A percentile compares a stretch with the other conserved stretches of the same genome.
Conservation (phyloP, 2,888 invertebrate genomes). For the Amphiduros pacificus region DNA sequence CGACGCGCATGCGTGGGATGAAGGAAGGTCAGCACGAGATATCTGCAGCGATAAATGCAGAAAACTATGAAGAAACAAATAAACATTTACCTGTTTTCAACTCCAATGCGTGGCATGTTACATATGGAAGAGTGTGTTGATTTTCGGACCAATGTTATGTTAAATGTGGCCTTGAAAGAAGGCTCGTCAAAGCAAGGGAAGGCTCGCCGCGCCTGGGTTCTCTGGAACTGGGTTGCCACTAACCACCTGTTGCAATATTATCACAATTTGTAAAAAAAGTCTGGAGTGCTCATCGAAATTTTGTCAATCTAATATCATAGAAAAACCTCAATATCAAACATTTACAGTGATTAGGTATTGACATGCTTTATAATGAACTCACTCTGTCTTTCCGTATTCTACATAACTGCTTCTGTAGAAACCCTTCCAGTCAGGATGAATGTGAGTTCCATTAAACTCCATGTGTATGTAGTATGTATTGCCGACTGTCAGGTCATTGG, state of each 20-base stretch:
- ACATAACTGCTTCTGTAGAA: constrained; percentile 7
- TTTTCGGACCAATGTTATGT: constrained; percentile 6
- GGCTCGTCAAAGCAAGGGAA: constrained; percentile 19
- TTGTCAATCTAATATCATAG: too few species aligned
- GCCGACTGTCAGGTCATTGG: not conserved
- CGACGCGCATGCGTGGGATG: constrained; percentile 5
- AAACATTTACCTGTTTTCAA: not conserved
- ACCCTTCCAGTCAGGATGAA: constrained; percentile 4
- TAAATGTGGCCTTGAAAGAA: constrained; percentile 10
- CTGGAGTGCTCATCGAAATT: too few species aligned
- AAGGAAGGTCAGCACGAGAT: constrained; percentile 1
- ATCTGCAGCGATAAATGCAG: not conserved
- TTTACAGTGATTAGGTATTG: too few species aligned
- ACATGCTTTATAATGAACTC: too few species aligned
- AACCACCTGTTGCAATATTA: constrained; percentile 7
- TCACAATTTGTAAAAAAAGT: not conserved
- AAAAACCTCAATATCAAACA: too few species aligned
- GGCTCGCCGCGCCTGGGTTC: constrained; percentile 9
- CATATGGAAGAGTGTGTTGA: not conserved
- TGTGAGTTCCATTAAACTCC: constrained; percentile 5
- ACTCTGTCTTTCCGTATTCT: constrained; percentile 1
- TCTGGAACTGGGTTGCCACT: constrained; percentile 12
- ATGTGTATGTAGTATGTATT: not conserved
- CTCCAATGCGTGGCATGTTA: not conserved
- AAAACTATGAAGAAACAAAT: not conserved